These are phyloP conservation scores for Ooceraea biroi DNA, from an alignment of 1,140 invertebrate genomes.

Conservation along the genomic window DNA sequence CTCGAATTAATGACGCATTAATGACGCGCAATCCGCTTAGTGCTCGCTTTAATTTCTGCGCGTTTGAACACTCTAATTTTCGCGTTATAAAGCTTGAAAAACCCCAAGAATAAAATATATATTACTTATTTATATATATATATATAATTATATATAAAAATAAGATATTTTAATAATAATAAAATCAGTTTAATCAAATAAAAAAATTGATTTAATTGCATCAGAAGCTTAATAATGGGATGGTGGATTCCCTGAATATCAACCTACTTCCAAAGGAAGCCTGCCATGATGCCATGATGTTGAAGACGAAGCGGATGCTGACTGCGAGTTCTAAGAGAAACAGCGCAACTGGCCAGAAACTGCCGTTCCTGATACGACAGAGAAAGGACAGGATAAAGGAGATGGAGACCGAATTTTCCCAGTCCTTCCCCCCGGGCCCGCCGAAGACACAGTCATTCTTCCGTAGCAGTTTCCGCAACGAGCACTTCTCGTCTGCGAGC, in stretches of 20 bases:
- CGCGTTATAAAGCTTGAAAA: too few species aligned
- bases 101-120: too few species aligned
- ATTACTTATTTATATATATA: too few species aligned
- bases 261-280: not conserved
- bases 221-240: not conserved
- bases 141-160: too few species aligned
- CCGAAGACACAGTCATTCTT: slow-evolving; percentile 24
- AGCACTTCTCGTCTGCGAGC: not conserved
- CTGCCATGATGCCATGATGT: slow-evolving; percentile 26
- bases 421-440: not conserved
- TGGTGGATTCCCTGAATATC: not conserved
- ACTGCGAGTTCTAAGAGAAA: not conserved
- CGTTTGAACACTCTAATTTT: too few species aligned
- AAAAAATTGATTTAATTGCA: not conserved
- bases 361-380: slow-evolving; percentile 6
- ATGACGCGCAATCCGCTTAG: too few species aligned
- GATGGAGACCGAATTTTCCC: not conserved
- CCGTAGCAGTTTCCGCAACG: not conserved
- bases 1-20: too few species aligned
- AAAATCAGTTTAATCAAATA: not conserved
- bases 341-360: not conserved
- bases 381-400: not conserved
- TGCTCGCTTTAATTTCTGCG: too few species aligned
- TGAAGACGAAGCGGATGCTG: slow-evolving; percentile 32
- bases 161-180: too few species aligned